Base-by-base conservation (phyloP, 2,888 invertebrate genomes). In the Hipparchia sbordonii region DNA sequence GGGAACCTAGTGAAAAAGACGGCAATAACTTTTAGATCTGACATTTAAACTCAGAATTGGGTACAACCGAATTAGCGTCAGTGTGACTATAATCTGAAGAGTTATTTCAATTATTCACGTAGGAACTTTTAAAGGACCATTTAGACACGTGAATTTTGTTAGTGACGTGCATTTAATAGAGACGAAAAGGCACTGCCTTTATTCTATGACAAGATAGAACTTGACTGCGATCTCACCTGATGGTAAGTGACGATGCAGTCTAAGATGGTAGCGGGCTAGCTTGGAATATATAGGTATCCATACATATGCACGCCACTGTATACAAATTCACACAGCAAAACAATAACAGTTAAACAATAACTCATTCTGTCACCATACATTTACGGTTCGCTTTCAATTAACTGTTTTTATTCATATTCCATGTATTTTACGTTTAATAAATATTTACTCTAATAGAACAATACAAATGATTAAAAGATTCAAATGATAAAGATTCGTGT, bases 81-180 rank as follows among this genome's bases (percentile, higher is more conserved):
- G 13, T 13, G 23, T 33, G 23, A 33, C 52, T 56, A 72, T 63
- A 51, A 74, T 57, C 69, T 45, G 67, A 13, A 70, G 66, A 52
- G 51, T 3, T 51, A 45, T 10, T 23, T 62, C 63, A 72, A 72
- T 63, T 60, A 68, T 65, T 68, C 72, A 65, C 45, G n/a, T 74
- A 74, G 74, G 74, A 74, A 74, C 74, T 74, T 74, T 65, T 13
- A 13, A 72, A 69, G 71, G 45, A 39, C 67, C 59, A 59, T 12
- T 48, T 48, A 48, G 5, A 59, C 59, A 59, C 13, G n/a, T 57
- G 46, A 45, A 23, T 12, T 67, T 45, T 10, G 39, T 46, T 51
- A 63, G 63, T 63, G 48, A 12, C 63, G 51, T 63, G 45, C 45
- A 13, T 2, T 62, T 0, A 51, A 52, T n/a, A 33, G 33, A 46